Percentiles rank a stretch among this genome's conserved stretches.
Evolutionary conservation across 2,888 invertebrate species (phyloP).

Genomic region (Buathra laborator): DNA sequence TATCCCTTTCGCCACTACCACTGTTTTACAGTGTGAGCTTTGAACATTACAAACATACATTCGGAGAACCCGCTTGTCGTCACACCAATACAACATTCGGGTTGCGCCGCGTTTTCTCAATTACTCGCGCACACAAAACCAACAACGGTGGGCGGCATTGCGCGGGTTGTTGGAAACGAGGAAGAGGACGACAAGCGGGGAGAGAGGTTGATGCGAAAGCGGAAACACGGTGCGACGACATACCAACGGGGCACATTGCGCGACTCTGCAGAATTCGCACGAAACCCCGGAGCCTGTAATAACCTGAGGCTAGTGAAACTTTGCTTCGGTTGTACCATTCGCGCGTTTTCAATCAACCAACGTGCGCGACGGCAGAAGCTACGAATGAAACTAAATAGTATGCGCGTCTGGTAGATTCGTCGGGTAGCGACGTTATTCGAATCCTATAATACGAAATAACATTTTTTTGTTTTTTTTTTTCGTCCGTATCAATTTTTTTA

Average conservation of each 20-base stretch:
- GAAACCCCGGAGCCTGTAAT: slow-evolving; percentile 36
- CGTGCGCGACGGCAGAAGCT: slow-evolving; percentile 29
- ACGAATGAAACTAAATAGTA: slow-evolving; percentile 55
- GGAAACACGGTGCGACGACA: slow-evolving; percentile 2
- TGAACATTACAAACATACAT: slow-evolving; percentile 50
- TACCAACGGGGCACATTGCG: not conserved
- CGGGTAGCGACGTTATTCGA: not conserved
- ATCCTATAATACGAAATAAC: not conserved
- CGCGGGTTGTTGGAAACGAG: not conserved
- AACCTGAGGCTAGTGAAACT: slow-evolving; percentile 54
- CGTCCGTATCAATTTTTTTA: too few relatives aligned
- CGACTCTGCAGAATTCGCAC: slow-evolving; percentile 18
- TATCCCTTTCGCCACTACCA: not conserved
- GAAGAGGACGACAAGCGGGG: not conserved
- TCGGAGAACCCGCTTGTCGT: slow-evolving; percentile 33
- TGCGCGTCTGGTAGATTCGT: not conserved
- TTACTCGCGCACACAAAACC: slow-evolving; percentile 53
- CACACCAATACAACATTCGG: slow-evolving; percentile 35
- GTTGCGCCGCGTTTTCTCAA: slow-evolving; percentile 54
- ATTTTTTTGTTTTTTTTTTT: too few relatives aligned
- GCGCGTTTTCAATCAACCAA: slow-evolving; percentile 52
- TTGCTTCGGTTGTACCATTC: slow-evolving; percentile 9
- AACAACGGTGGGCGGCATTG: slow-evolving; percentile 14
- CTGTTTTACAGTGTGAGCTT: slow-evolving; percentile 48
- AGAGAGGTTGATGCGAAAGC: slow-evolving; percentile 5